phyloP scores from a whole-genome alignment of 1,140 invertebrate species.

The Drosophila busckii region DNA sequence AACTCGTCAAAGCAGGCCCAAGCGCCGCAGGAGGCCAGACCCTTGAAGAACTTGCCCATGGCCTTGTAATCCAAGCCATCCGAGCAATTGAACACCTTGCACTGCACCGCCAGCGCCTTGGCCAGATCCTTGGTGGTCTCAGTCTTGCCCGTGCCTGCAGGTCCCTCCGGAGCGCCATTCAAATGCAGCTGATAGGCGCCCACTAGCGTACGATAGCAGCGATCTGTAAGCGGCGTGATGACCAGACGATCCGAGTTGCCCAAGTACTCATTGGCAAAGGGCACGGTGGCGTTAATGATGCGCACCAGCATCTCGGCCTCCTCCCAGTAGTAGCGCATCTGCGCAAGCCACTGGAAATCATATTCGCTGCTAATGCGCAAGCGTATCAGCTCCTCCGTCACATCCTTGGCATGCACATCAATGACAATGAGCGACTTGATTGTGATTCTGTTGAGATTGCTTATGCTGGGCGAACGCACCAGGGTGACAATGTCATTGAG shows the following conservation, averaged over 20 bases:
- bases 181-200: constrained; percentile 92
- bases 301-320: constrained; percentile 87
- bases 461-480: constrained; percentile 81
- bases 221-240: constrained; percentile 90
- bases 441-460: constrained; percentile 86
- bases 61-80: constrained; percentile 96
- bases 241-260: constrained; percentile 88
- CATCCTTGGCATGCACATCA: constrained; percentile 95
- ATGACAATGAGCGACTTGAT: constrained; percentile 93
- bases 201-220: constrained; percentile 92
- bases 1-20: constrained; percentile 98
- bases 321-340: constrained; percentile 95
- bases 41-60: constrained; percentile 95
- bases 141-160: constrained; percentile 93
- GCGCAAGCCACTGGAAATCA: constrained; percentile 95
- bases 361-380: constrained; percentile 85
- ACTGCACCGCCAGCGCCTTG: constrained; percentile 94
- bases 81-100: constrained; percentile 96
- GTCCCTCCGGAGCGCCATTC: constrained; percentile 93
- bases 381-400: constrained; percentile 86
- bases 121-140: constrained; percentile 94
- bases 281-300: constrained; percentile 91
- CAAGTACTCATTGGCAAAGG: constrained; percentile 95
- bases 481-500: constrained; percentile 84
- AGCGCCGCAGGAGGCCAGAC: constrained; percentile 91